phyloP scores from a whole-genome alignment of 2,113 vertebrate species.

The Turdus rufiventris region DNA sequence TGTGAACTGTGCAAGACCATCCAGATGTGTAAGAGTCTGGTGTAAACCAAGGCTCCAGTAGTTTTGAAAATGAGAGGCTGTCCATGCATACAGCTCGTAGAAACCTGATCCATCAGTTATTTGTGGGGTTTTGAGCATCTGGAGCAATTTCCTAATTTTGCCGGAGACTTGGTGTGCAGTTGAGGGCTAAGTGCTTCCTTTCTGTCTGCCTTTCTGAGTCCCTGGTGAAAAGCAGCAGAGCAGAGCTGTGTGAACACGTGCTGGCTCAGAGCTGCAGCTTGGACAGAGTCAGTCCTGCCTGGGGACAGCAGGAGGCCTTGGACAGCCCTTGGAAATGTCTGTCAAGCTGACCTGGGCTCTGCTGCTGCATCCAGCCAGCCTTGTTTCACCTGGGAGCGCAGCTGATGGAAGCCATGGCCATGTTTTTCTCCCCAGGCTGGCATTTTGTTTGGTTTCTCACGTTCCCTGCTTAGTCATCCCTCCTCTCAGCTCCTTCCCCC shows the following conservation, averaged over 20 bases:
- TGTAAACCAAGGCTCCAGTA: background rate
- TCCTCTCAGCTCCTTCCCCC: background rate
- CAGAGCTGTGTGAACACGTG: background rate
- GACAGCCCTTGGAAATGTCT: background rate
- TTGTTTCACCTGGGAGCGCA: background rate
- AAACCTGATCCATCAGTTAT: background rate
- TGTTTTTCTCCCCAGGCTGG: background rate
- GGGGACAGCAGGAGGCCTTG: background rate
- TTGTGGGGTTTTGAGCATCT: background rate
- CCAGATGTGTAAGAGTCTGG: background rate
- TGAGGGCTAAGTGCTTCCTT: background rate
- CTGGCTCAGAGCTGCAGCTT: background rate
- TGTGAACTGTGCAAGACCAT: background rate
- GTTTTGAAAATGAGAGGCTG: background rate
- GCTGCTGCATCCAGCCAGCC: background rate
- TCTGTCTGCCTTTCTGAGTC: background rate
- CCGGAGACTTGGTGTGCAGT: background rate
- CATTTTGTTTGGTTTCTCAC: conserved; percentile 20
- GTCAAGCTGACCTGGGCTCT: background rate
- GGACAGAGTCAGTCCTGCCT: background rate
- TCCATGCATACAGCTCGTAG: background rate
- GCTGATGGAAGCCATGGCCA: background rate
- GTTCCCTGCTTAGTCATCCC: background rate
- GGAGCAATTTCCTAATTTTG: background rate
- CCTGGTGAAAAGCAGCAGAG: background rate